Base-by-base conservation (phyloP, 2,888 invertebrate genomes). In the Deilephila porcellus region DNA sequence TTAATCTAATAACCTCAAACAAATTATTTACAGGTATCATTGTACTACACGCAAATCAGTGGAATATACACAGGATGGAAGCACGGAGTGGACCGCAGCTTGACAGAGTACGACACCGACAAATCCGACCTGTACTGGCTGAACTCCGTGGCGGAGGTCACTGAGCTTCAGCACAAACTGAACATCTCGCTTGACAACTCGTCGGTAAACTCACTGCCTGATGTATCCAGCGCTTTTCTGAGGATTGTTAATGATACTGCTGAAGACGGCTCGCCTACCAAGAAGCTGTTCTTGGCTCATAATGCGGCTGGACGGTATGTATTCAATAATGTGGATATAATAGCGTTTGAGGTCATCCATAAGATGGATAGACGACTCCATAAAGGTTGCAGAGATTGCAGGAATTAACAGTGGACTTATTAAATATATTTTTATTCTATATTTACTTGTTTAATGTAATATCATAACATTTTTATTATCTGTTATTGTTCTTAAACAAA, bases 41-140 rank as follows among this genome's bases (percentile, higher is more conserved):
- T 98, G 72, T 96, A 97, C 84, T 96, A 97, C 86, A 95, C 95
- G 32, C 98, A 98, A 93, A 91, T 98, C 75, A 96, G 96, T 83
- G 98, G 98, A 1, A 91, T 98, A 72, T 96, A 95, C 81, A 96
- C 96, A 72, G 98, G 98, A 5, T 98, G 97, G 95, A 95, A 95
- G 77, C 96, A 96, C 74, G 97, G 97, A 0, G 96, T 97, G 0
- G 95, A 95, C 74, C 95, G 97, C 64, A 96, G 96, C 81, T 94
- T 95, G 79, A 95, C 95, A 70, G 95, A 96, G 73, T 93, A 90
- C 74, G 95, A 95, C 32, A 95, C 96, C 60, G 95, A 96, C 63
- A 91, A 95, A 73, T 95, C 96, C 7, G 97, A 97, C 82, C 96
- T 97, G 78, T 94, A 96, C 83, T 96, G 97, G 95, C 93, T 98